Evolutionary conservation across 2,797 vertebrate species (phyloP).

Genomic region (Sciurus carolinensis): DNA sequence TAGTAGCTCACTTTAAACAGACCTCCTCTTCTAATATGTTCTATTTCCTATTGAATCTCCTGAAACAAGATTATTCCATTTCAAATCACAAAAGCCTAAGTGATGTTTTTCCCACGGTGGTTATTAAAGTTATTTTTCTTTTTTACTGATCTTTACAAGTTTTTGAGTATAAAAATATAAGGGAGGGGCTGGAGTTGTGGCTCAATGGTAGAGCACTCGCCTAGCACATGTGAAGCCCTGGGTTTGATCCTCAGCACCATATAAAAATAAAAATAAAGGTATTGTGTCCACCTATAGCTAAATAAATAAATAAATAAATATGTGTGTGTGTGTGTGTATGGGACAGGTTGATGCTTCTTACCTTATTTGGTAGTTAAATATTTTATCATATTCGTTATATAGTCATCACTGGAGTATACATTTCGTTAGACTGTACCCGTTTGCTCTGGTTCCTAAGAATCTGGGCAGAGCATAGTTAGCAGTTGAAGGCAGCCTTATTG

Average conservation of each 20-base stretch:
- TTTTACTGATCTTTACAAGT: not conserved
- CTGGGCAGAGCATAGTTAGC: not conserved
- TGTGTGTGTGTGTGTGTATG: not conserved
- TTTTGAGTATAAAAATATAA: conserved; percentile 25
- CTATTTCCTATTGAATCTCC: conserved; percentile 9
- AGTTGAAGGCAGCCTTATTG: not conserved
- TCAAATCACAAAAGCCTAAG: conserved; percentile 15
- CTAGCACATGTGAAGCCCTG: too few relatives aligned
- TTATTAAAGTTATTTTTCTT: conserved; percentile 39
- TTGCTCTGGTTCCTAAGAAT: not conserved
- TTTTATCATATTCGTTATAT: conserved; percentile 3
- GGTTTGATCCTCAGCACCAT: too few relatives aligned
- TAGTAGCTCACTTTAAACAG: not conserved
- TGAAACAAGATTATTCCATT: conserved; percentile 37
- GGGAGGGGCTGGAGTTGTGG: too few relatives aligned
- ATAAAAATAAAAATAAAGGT: too few relatives aligned
- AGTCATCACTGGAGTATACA: not conserved
- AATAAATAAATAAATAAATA: too few relatives aligned
- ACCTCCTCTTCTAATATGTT: not conserved
- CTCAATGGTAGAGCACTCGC: too few relatives aligned
- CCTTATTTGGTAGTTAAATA: conserved; percentile 17
- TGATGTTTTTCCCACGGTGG: not conserved
- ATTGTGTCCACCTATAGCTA: too few relatives aligned
- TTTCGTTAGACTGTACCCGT: not conserved
- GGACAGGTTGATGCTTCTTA: conserved; percentile 1